These are phyloP conservation scores for Anguilla obscura DNA, from an alignment of 2,797 vertebrate genomes.

Conservation along the genomic window DNA sequence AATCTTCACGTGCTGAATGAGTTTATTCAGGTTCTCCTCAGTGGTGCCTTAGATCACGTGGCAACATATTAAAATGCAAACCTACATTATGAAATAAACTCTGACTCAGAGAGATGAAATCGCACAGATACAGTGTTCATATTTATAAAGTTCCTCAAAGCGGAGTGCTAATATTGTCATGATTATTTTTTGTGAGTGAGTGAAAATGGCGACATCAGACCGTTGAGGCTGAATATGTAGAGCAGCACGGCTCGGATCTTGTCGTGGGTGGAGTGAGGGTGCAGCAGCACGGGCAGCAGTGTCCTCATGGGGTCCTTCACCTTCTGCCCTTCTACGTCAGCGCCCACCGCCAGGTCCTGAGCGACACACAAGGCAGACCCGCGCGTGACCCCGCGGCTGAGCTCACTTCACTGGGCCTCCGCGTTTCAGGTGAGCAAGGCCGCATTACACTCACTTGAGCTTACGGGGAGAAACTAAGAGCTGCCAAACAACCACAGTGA, in stretches of 20 bases:
- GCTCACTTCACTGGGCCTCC: too few relatives aligned
- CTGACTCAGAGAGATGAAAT: neutral
- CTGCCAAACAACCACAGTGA: too few relatives aligned
- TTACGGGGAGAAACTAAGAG: neutral
- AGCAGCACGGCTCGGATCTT: conserved; percentile 94
- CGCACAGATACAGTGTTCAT: neutral
- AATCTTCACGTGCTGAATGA: conserved; percentile 94
- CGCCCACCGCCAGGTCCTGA: conserved; percentile 89
- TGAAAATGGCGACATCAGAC: conserved; percentile 61
- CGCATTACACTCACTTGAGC: neutral
- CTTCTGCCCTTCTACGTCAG: conserved; percentile 85
- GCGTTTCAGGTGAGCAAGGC: neutral
- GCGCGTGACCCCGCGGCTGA: neutral
- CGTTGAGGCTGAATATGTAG: conserved; percentile 92
- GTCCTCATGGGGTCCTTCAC: conserved; percentile 95
- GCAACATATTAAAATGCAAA: conserved; percentile 32
- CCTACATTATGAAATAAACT: neutral
- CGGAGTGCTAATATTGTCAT: neutral
- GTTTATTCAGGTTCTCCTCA: conserved; percentile 82
- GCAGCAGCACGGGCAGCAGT: conserved; percentile 88
- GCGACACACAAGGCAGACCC: conserved; percentile 39
- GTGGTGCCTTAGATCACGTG: conserved; percentile 28
- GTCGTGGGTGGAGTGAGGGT: conserved; percentile 79
- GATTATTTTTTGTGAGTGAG: neutral
- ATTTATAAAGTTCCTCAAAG: neutral